Evolutionary conservation across 2,797 vertebrate genomes (phyloP), one percentile per base, ranked within the genome.

Genomic region (Chelon auratus): DNA sequence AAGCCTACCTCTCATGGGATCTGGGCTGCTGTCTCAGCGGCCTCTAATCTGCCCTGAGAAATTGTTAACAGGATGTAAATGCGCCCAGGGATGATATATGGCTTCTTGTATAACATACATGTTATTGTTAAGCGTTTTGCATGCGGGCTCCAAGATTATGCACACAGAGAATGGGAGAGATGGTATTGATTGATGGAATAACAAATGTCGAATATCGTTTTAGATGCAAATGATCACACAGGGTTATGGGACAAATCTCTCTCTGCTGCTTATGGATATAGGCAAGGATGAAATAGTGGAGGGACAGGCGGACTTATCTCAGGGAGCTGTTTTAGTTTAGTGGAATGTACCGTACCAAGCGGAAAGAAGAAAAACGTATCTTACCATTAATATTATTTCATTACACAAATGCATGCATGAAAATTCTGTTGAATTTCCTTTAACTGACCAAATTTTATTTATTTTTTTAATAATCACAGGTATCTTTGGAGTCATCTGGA

Each of bases 1-100:
- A 94, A 94, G 94, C 94, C 91, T 77, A 81, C 68, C 93, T 95
- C 94, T 94, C 95, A 85, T 89, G 94, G 94, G 94, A 94, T 92
- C 89, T 78, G 83, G 75, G 90, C 90, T 70, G 90, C 90, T 88
- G 93, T 92, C 93, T 92, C 90, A 81, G 89, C 85, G 75, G 88
- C 81, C 89, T 93, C 86, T 94, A 94, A 95, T 95, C 95, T 93
- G 91, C 90, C 84, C 89, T 90, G 91, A 93, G 92, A 95, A 95
- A 95, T 93, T 93, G 93, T 95, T 94, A 95, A 94, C 93, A 93
- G 93, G 92, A 95, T 95, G 93, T 95, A 95, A 95, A 95, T 93
- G 93, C 92, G 73, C 90, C 90, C 92, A 85, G 83, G 87, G 92
- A 94, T 95, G 93, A 94, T 94, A 94, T 92, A 93, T 86, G 91